Base-by-base conservation (phyloP, 2,888 invertebrate species). In the Hirtodrosophila confusa region DNA sequence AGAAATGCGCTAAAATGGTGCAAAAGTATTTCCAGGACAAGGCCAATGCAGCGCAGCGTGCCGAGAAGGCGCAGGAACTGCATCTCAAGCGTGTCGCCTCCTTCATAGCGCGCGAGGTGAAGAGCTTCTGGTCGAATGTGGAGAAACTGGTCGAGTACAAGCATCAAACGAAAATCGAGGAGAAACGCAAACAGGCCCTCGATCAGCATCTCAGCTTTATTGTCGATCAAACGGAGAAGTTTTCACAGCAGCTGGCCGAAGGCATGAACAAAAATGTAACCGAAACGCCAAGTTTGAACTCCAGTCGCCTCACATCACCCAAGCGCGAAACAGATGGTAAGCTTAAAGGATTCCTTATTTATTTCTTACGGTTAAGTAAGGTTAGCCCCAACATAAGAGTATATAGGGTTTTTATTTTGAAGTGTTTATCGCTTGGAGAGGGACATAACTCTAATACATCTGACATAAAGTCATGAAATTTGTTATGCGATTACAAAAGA, bases 121-220 rank as follows among this genome's bases (percentile, higher is more conserved):
- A 96, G 90, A 96, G 95, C 56, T 99, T 99, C 92, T 99, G 99
- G 99, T 93, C 94, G 3, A 98, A 98, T 91, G 98, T 98, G 8
- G 98, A 99, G 92, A 99, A 99, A 94, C 92, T 99, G 84, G 98
- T 99, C 41, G 97, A 98, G 91, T 98, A 96, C 92, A 98, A 98
- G 91, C 97, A 98, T 82, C 95, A 97, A 88, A 96, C 96, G 27
- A 95, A 97, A 78, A 93, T 99, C 64, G 99, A 99, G 91, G 98
- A 98, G 86, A 98, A 98, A 90, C 94, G 98, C 66, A 97, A 98
- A 91, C 96, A 96, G 89, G 98, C 98, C 0, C 93, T 99, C 61
- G 99, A 99, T 93, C 96, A 98, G 89, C 99, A 99, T 92, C 93
- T 99, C 66, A 97, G 97, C 91, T 98, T 98, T 91, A 98, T 99